A percentile compares a stretch with the other conserved stretches of the same genome.
These are phyloP conservation scores for Enteromius radiatus DNA, from an alignment of 2,797 vertebrate species.

Conservation along the genomic window DNA sequence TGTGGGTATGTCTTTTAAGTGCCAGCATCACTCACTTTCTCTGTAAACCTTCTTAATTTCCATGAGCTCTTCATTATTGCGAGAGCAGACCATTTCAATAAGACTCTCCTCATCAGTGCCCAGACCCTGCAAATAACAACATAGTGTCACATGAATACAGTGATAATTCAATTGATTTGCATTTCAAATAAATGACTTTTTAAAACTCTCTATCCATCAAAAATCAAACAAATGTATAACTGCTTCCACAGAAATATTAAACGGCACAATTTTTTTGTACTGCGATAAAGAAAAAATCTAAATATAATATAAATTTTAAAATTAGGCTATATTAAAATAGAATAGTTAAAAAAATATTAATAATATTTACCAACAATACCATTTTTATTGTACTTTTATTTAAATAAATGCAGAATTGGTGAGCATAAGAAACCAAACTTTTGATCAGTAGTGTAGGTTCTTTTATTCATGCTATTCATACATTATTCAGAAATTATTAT, in stretches of 20 bases:
- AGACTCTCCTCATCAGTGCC: slow-evolving; percentile 95
- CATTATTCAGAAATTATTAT: not conserved
- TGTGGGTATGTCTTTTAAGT: not conserved
- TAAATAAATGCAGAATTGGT: not conserved
- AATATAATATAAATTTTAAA: too few species aligned
- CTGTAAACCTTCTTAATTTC: slow-evolving; percentile 90
- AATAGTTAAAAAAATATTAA: too few species aligned
- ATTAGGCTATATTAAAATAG: too few species aligned
- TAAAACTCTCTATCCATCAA: not conserved
- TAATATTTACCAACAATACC: too few species aligned
- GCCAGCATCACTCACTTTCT: slow-evolving; percentile 82
- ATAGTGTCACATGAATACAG: not conserved
- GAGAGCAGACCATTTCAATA: slow-evolving; percentile 93
- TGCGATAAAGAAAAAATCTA: not conserved
- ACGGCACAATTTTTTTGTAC: not conserved
- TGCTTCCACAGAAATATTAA: not conserved
- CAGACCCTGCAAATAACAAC: slow-evolving; percentile 80
- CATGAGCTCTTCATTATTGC: slow-evolving; percentile 87
- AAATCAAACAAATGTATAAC: not conserved
- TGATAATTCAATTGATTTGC: not conserved
- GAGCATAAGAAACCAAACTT: not conserved
- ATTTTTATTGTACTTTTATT: too few species aligned
- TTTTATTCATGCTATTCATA: not conserved
- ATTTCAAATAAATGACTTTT: not conserved
- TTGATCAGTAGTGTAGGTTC: not conserved